Evolutionary conservation across 2,888 invertebrate genomes (phyloP), one percentile per base, ranked within the genome.

Genomic region (Zygaena filipendulae): DNA sequence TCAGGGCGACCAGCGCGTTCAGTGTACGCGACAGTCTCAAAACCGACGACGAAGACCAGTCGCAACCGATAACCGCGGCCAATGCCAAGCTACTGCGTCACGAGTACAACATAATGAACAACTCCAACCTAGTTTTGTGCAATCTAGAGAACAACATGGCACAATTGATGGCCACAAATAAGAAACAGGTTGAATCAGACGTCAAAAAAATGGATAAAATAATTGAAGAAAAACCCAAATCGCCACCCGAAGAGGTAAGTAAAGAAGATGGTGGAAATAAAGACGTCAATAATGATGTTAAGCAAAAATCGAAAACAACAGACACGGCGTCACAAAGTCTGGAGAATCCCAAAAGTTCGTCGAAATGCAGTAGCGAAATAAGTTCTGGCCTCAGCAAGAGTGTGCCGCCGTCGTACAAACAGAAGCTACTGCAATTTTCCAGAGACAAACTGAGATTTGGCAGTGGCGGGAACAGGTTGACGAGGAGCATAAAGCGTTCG

Each of bases 111-210:
- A 64, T 81, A 5, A 64, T 81, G 57, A 77, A 75, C 35, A 71
- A 80, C 38, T 75, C 79, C 0, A 81, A 81, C 39, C 55, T 81
- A 1, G 74, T 81, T 16, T 70, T 81, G 2, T 69, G 77, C 35
- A 79, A 81, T 42, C 51, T 80, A 20, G 79, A 81, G 48, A 77
- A 70, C 33, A 81, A 81, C 30, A 72, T 81, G 66, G 79, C 81
- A 0, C 79, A 79, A 40, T 47, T 81, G 2, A 62, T 74, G 56
- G 63, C 57, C 5, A 51, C 51, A 6, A 71, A 66, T 37, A 68
- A 66, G 39, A 74, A 69, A 49, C 66, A 64, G 32, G 43, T 43
- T 18, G 70, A 69, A 13, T 18, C 34, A 7, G 45, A 47, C 27
- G 30, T 62, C 1, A 66, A 57, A 9, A 71, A 69, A 57, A 77